Evolutionary conservation across 2,113 vertebrate species (phyloP).

Genomic region (Falco punctatus): DNA sequence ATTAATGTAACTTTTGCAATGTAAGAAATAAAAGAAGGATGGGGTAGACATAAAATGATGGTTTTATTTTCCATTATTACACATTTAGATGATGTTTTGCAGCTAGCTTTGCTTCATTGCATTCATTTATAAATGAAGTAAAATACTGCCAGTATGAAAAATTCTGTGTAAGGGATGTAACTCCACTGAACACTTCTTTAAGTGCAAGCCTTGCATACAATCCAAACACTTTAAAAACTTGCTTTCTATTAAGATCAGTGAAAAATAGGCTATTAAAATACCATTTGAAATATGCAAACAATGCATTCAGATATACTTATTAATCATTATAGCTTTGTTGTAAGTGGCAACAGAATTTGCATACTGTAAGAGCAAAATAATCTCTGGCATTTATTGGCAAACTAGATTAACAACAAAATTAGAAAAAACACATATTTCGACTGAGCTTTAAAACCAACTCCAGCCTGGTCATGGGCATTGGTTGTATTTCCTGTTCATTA

Average conservation of each 20-base stretch:
- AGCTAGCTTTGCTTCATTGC: neutral
- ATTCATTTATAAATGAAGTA: neutral
- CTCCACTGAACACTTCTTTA: neutral
- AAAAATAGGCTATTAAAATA: neutral
- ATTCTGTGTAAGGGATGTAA: neutral
- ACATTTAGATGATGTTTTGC: neutral
- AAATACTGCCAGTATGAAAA: neutral
- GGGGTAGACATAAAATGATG: neutral
- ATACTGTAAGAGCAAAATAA: neutral
- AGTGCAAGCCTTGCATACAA: neutral
- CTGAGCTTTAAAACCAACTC: neutral
- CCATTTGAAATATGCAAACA: neutral
- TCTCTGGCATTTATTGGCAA: neutral
- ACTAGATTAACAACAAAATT: neutral
- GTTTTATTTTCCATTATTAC: neutral
- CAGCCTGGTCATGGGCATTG: neutral
- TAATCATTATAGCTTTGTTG: neutral
- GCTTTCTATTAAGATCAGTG: neutral
- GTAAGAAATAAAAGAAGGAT: neutral
- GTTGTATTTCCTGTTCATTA: neutral
- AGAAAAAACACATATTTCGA: neutral
- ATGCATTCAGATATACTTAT: neutral
- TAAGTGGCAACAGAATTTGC: neutral
- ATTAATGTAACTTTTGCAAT: neutral
- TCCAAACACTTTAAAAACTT: neutral